Evolutionary conservation across 2,888 invertebrate species (phyloP).

Genomic region (Chrysina gloriosa): DNA sequence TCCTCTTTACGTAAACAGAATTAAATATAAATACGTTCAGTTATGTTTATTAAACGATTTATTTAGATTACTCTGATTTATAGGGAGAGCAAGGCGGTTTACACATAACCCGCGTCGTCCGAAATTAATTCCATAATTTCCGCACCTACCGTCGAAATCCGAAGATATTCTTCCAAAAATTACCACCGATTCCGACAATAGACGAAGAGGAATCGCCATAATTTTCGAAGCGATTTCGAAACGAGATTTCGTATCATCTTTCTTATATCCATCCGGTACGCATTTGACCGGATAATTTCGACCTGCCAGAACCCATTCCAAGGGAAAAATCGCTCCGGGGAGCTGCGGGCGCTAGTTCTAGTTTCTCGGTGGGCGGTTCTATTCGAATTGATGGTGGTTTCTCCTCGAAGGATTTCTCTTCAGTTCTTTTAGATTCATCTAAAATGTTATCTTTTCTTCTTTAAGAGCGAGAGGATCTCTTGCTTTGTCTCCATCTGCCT

Average conservation of each 20-base stretch:
- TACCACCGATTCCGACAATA: too few species aligned
- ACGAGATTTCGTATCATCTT: neutral
- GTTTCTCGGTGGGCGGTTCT: neutral
- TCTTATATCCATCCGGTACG: conserved; percentile 79
- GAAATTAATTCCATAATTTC: too few species aligned
- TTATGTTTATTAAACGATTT: too few species aligned
- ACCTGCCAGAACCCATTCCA: conserved; percentile 67
- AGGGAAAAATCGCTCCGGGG: conserved; percentile 17
- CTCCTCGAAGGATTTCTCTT: neutral
- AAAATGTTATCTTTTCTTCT: neutral
- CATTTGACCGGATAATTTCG: conserved; percentile 78
- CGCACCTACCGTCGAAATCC: too few species aligned
- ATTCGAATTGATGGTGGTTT: neutral
- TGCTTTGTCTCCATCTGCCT: neutral
- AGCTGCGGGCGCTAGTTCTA: conserved; percentile 1
- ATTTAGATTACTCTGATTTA: too few species aligned
- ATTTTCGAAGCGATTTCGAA: neutral
- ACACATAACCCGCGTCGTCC: too few species aligned
- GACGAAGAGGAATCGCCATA: too few species aligned
- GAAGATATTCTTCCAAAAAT: too few species aligned
- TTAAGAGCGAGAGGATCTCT: neutral
- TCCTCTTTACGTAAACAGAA: too few species aligned
- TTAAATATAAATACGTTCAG: too few species aligned
- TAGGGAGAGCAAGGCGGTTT: too few species aligned
- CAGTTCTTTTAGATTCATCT: neutral